These are phyloP conservation scores for Harpalus rubripes DNA, from an alignment of 2,888 invertebrate genomes.

Conservation along the genomic window DNA sequence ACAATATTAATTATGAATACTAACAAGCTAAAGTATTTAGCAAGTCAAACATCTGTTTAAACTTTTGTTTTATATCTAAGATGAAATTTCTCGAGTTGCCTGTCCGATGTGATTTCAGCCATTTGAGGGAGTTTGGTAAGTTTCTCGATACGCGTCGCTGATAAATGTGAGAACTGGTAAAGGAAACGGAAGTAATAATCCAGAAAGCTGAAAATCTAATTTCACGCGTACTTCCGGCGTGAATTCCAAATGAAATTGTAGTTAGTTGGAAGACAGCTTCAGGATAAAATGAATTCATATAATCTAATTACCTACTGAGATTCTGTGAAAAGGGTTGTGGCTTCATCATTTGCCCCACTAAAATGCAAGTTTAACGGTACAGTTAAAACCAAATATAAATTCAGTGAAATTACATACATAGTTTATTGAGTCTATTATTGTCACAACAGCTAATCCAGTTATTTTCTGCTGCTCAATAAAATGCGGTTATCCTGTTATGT, in stretches of 20 bases:
- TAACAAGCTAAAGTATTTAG: neutral
- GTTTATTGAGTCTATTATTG: no score
- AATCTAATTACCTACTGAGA: constrained; percentile 17
- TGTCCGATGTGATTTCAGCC: neutral
- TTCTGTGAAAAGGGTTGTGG: neutral
- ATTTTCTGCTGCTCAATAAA: no score
- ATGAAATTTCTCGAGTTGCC: neutral
- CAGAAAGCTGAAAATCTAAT: constrained; percentile 44
- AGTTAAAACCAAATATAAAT: no score
- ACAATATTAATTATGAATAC: no score
- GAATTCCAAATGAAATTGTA: constrained; percentile 3
- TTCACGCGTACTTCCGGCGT: constrained; percentile 20
- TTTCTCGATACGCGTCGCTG: constrained; percentile 27
- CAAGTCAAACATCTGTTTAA: neutral
- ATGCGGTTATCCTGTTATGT: no score
- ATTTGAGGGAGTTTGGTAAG: constrained; percentile 14
- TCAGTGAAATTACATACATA: no score
- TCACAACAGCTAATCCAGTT: no score
- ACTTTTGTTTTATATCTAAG: neutral
- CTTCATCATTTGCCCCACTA: neutral
- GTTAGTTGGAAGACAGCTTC: constrained; percentile 6
- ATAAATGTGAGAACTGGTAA: constrained; percentile 31
- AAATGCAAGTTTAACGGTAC: no score
- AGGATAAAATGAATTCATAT: constrained; percentile 37
- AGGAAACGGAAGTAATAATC: constrained; percentile 48